Evolutionary conservation across 2,797 vertebrate species (phyloP), one percentile per base, ranked within the genome.

Genomic region (Notolepis coatsorum): DNA sequence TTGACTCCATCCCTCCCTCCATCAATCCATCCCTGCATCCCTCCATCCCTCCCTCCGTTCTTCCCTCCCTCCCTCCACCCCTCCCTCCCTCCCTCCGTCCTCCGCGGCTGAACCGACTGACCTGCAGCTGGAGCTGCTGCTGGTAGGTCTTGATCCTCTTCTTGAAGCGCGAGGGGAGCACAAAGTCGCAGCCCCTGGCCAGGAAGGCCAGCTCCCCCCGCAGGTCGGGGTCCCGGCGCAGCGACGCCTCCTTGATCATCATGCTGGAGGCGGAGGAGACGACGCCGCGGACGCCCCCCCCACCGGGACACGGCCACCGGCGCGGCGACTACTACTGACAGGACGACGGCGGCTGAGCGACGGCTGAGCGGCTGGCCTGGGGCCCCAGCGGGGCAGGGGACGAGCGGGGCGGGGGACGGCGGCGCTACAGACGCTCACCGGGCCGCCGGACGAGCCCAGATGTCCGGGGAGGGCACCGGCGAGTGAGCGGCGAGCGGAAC

Each of bases 241-340:
- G 92, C 82, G 96, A 97, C 35, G 94, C 91, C 89, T 99, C 97
- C 91, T 98, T 98, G 91, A 99, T 99, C 96, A 98, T 99, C 98
- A 99, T 99, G 87, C 92, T 93, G 93, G 85, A 82, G 82, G 79
- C 61, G 18, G 63, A 80, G 18, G 63, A 80, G 55, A 80, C 41
- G n/a, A n/a, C n/a, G n/a, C n/a, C n/a, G n/a, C n/a, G n/a, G n/a
- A 48, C 24, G 49, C 12, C 79, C 75, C 74, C 79, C 68, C 49
- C 70, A 78, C 75, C 70, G 65, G 45, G 69, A 59, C 48, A 75
- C 25, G 2, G 64, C 76, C 84, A 83, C 78, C 41, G 70, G 73
- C 28, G 61, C 67, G 25, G 31, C 13, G 31, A 12, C n/a, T n/a
- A 65, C 78, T 70, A 72, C 71, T 28, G 75, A 79, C 77, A 68